These are phyloP conservation scores for Drosophila kuntzei DNA, from an alignment of 2,888 invertebrate genomes.

Conservation along the genomic window DNA sequence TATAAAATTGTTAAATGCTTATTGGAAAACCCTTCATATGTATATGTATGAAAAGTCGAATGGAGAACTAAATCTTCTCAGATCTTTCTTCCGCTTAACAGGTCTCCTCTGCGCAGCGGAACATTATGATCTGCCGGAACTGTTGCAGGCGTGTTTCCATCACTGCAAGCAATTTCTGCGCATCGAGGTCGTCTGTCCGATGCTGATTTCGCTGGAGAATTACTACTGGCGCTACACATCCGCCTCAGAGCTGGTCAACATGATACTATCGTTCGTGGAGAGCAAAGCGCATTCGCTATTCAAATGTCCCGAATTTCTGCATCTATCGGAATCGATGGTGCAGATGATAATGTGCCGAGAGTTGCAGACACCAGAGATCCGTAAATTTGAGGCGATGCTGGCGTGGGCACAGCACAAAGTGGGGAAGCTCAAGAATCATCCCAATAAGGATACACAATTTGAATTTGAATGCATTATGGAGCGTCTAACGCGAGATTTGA, in stretches of 20 bases:
- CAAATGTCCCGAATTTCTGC: constrained; percentile 93
- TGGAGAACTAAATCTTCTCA: background rate
- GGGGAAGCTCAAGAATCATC: constrained; percentile 88
- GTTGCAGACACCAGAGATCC: constrained; percentile 94
- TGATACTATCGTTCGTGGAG: constrained; percentile 96
- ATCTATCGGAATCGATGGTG: constrained; percentile 96
- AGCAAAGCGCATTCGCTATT: constrained; percentile 94
- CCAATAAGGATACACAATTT: constrained; percentile 93
- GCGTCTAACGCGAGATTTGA: constrained; percentile 93
- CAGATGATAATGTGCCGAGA: constrained; percentile 97
- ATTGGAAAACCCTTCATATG: too few relatives aligned
- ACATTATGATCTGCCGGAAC: constrained; percentile 96
- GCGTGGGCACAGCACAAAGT: constrained; percentile 95
- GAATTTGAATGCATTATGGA: constrained; percentile 98
- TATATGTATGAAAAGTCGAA: too few relatives aligned
- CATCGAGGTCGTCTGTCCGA: constrained; percentile 96
- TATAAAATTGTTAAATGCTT: too few relatives aligned
- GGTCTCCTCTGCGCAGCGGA: constrained; percentile 95
- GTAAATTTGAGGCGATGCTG: constrained; percentile 97
- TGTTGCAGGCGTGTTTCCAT: constrained; percentile 97
- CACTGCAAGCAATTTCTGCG: constrained; percentile 97
- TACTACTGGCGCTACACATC: constrained; percentile 98
- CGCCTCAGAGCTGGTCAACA: constrained; percentile 96
- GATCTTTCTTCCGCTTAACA: constrained; percentile 35
- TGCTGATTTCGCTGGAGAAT: constrained; percentile 96